Evolutionary conservation across 2,113 vertebrate genomes (phyloP), one percentile per base, ranked within the genome.

Genomic region (Apeltes quadracus): DNA sequence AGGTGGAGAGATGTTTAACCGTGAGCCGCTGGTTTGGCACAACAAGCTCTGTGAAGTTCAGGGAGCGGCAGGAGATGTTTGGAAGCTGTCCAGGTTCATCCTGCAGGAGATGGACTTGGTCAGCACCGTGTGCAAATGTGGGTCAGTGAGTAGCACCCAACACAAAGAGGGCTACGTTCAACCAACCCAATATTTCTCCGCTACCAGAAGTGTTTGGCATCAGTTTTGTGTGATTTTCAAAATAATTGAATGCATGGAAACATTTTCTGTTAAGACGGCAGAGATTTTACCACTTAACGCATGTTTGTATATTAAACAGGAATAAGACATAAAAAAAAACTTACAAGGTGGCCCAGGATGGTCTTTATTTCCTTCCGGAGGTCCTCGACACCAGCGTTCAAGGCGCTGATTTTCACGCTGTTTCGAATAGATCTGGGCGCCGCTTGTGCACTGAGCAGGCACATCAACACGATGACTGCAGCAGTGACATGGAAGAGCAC

Each of bases 401-500:
- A 1, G 20, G 53, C 41, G 1, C 0, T 1, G 0, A 3, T 0
- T 2, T 3, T 16, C n/a, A 0, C 8, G 18, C 2, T 2, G 0
- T 3, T 16, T 16, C 20, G 0, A 5, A 20, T 2, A 12, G 14
- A 9, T 2, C 3, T 38, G 41, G 34, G 13, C 10, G 13, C 10
- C 27, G 46, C 18, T 41, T 62, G 58, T 50, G 62, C 65, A 63
- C 16, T 23, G 18, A 66, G 23, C 69, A 84, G 25, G 39, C 29
- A 71, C 65, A 79, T 44, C 48, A 78, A 46, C 69, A 66, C 16
- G 14, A 76, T 5, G 4, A 39, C 84, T 83, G 10, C 29, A 48
- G 46, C 16, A 15, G 25, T 9, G 23, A 62, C 13, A 61, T 20
- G 3, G 25, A 56, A 69, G 10, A 81, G 22, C 23, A 81, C 41